Conservation (phyloP, 2,113 vertebrate genomes). For the Macrotus californicus region DNA sequence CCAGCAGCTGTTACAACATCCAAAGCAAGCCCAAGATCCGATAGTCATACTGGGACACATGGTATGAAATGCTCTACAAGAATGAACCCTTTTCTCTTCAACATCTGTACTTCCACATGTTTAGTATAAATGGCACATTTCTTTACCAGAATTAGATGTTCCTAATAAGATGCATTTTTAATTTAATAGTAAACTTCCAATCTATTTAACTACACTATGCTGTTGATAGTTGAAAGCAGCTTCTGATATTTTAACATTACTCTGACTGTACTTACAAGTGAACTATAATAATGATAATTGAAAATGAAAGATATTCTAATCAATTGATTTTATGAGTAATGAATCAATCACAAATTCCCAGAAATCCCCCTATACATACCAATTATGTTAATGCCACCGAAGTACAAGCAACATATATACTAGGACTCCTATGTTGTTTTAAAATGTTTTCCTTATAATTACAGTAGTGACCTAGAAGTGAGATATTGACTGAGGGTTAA, state of each 20-base stretch:
- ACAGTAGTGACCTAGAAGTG: conserved; percentile 47
- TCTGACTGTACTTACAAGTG: conserved; percentile 48
- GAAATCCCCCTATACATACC: not conserved
- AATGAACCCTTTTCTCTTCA: not conserved
- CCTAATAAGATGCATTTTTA: conserved; percentile 53
- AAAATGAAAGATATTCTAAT: conserved; percentile 54
- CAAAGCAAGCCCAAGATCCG: conserved; percentile 8
- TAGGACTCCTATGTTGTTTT: conserved; percentile 43
- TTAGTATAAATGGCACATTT: conserved; percentile 17
- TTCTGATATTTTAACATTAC: conserved; percentile 49
- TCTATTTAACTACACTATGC: conserved; percentile 42
- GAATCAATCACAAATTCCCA: conserved; percentile 22
- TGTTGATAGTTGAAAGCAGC: conserved; percentile 58
- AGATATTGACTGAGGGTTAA: conserved; percentile 57
- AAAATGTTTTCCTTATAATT: conserved; percentile 48
- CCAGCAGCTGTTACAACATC: conserved; percentile 34
- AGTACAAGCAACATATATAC: not conserved
- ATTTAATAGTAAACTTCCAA: conserved; percentile 54
- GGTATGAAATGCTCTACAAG: not conserved
- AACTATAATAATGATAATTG: conserved; percentile 57
- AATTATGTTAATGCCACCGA: conserved; percentile 22
- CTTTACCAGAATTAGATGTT: conserved; percentile 47
- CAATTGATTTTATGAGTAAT: conserved; percentile 26
- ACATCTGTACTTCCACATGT: not conserved
- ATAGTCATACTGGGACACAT: not conserved